Base-by-base conservation (phyloP, 2,888 invertebrate species). In the Pelosia muscerda region DNA sequence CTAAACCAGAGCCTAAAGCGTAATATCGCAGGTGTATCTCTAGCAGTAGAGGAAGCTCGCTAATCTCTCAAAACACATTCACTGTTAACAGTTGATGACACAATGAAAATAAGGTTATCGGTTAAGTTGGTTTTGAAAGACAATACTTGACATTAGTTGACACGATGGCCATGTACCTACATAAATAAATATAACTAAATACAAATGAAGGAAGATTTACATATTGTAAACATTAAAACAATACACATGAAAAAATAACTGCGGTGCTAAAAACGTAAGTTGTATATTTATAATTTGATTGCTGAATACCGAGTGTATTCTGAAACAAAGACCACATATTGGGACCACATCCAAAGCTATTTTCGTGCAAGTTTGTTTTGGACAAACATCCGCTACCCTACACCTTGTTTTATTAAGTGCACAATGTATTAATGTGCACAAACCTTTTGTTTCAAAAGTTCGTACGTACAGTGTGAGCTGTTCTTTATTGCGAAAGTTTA, bases 371-470 rank as follows among this genome's bases (percentile, higher is more conserved):
- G 85, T 83, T 84, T 87, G 87, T 90, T 90, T 87, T 87, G 86
- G 81, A 80, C 85, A 87, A 88, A 91, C 90, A 91, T 90, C 90
- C 90, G 88, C 85, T 81, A 88, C 86, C 85, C 84, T 82, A 83
- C 84, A 84, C 85, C 84, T 86, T 86, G 88, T 85, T 88, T 88
- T 85, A 85, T 79, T 81, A 80, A 84, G 81, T 84, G 83, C 84
- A 86, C 84, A 87, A 86, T 88, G 88, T 87, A 85, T 82, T 83
- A 79, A 76, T 77, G 81, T 81, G 78, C 80, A 75, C 69, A 80
- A 84, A 77, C 72, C 79, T 80, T 79, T 80, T 81, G 81, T 81
- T 82, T 78, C 31, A 72, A 73, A 68, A 75, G 58, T 67, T 72
- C 70, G 66, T 56, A 72, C 67, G 11, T 69, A 66, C 72, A 71